These are phyloP conservation scores for Paracanthobrama guichenoti DNA, from an alignment of 2,113 vertebrate genomes.

Conservation along the genomic window DNA sequence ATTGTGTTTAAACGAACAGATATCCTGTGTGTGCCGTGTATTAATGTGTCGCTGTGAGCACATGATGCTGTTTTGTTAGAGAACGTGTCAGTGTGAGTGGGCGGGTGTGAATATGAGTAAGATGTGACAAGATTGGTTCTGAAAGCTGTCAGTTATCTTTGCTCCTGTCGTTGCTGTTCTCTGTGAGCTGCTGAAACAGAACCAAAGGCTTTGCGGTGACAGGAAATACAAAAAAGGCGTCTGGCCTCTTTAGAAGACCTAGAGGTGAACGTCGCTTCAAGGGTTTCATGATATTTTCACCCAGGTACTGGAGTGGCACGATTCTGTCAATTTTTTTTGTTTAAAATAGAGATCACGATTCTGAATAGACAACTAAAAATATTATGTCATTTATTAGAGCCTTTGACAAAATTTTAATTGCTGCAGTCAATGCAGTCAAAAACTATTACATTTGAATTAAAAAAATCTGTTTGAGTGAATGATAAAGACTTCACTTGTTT, in stretches of 20 bases:
- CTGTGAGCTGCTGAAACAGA: conserved; percentile 20
- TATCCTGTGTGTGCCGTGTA: background rate
- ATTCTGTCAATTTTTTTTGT: too few species aligned
- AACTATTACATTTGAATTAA: too few species aligned
- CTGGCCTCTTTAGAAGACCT: background rate
- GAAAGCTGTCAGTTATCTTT: conserved; percentile 61
- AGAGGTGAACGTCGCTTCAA: background rate
- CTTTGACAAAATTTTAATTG: too few species aligned
- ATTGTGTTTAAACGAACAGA: background rate
- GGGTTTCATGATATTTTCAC: background rate
- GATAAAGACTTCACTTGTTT: too few species aligned
- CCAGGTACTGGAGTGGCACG: too few species aligned
- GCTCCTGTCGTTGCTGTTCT: conserved; percentile 32
- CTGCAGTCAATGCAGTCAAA: too few species aligned
- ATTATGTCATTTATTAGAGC: too few species aligned
- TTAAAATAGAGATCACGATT: too few species aligned
- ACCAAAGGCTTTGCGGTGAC: background rate
- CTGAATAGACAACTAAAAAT: too few species aligned
- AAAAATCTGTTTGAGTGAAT: too few species aligned
- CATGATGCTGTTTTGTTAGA: conserved; percentile 12
- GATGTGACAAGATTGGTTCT: conserved; percentile 57
- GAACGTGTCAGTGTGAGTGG: conserved; percentile 8
- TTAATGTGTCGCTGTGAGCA: background rate
- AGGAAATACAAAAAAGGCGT: conserved; percentile 13
- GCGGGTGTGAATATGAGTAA: conserved; percentile 34